Conservation (phyloP, 2,797 vertebrate genomes). For the Eremophila alpestris region DNA sequence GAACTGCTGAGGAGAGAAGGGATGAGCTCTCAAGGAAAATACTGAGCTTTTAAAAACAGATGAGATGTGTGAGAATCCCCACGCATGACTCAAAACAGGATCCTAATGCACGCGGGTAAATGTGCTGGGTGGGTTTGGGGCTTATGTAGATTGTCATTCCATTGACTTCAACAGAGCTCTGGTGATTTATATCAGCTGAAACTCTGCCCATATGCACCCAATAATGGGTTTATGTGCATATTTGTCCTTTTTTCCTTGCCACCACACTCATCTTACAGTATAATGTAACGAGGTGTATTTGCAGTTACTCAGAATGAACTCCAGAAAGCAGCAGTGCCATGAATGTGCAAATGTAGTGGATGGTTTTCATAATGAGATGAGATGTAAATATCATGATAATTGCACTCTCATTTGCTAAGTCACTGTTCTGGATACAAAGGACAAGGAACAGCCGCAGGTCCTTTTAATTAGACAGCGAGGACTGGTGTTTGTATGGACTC, state of each 20-base stretch:
- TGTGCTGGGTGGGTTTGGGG: not conserved
- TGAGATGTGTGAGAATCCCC: not conserved
- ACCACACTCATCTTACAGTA: not conserved
- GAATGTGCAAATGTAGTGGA: constrained; percentile 29
- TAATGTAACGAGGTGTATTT: not conserved
- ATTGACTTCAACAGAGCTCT: not conserved
- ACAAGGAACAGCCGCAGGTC: constrained; percentile 44
- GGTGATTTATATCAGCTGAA: not conserved
- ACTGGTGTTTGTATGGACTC: not conserved
- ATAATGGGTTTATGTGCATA: not conserved
- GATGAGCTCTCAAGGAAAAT: not conserved
- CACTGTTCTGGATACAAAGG: constrained; percentile 52
- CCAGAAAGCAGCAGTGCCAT: not conserved
- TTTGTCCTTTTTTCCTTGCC: not conserved
- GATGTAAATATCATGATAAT: constrained; percentile 62
- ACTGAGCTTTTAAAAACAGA: not conserved
- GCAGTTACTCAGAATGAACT: not conserved
- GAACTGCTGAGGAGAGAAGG: not conserved
- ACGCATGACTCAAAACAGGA: rapidly evolving
- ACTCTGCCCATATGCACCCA: not conserved
- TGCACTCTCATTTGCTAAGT: constrained; percentile 57
- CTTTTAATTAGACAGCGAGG: constrained; percentile 26
- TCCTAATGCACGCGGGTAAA: not conserved
- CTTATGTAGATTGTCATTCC: not conserved
- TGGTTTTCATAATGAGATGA: constrained; percentile 42